These are phyloP conservation scores for Synanceia verrucosa DNA, from an alignment of 2,797 vertebrate species.

Conservation along the genomic window DNA sequence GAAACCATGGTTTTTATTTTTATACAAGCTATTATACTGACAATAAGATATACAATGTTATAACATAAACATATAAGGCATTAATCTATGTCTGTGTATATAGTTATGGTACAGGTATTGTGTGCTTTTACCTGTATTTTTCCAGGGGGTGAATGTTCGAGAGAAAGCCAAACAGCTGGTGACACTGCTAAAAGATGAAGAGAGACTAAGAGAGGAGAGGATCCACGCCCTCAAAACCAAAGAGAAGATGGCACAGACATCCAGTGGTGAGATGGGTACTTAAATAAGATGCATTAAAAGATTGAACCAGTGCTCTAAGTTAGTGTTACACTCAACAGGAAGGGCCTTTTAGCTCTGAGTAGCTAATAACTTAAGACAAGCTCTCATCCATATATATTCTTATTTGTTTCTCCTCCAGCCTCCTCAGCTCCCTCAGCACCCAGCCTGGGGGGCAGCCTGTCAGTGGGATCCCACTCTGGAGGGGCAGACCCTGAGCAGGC, in stretches of 20 bases:
- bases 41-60: background rate
- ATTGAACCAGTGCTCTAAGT: background rate
- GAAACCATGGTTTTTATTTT: background rate
- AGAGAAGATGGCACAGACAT: constrained; percentile 95
- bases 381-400: background rate
- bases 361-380: background rate
- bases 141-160: constrained; percentile 90
- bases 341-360: background rate
- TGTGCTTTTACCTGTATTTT: background rate
- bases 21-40: background rate
- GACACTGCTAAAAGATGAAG: constrained; percentile 91
- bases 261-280: constrained; percentile 84
- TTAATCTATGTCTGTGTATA: background rate
- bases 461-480: constrained; percentile 71
- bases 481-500: constrained; percentile 89
- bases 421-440: constrained; percentile 85
- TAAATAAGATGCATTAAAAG: constrained; percentile 4
- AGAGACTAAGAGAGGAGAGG: constrained; percentile 90
- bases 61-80: no score
- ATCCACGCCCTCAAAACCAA: constrained; percentile 95
- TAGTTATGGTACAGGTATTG: no score
- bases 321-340: background rate
- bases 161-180: constrained; percentile 96
- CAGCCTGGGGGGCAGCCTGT: constrained; percentile 76
- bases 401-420: constrained; percentile 68